Evolutionary conservation across 2,113 vertebrate species (phyloP).

Genomic region (Promerops cafer): DNA sequence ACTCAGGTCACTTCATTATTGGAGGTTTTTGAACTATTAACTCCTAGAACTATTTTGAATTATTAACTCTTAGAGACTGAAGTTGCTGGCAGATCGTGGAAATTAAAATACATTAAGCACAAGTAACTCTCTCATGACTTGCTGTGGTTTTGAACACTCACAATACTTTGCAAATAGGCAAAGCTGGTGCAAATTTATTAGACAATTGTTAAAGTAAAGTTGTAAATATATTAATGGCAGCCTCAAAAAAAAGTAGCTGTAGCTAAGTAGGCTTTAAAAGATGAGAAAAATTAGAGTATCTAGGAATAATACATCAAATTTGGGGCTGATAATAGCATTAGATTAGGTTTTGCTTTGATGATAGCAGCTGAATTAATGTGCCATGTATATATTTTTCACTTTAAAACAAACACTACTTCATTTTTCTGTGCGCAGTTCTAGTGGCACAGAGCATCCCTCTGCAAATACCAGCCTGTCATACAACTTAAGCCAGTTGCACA

Average conservation of each 20-base stretch:
- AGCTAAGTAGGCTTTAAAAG: neutral
- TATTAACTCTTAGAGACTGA: neutral
- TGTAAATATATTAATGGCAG: neutral
- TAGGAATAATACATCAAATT: neutral
- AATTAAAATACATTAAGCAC: neutral
- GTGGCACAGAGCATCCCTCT: constrained; percentile 52
- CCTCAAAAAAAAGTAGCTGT: neutral
- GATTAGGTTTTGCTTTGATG: neutral
- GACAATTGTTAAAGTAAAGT: neutral
- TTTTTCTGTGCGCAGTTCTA: constrained; percentile 27
- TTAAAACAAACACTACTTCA: constrained; percentile 55
- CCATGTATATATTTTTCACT: constrained; percentile 55
- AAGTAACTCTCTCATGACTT: neutral
- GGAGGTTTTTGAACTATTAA: neutral
- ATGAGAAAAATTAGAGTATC: neutral
- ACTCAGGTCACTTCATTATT: neutral
- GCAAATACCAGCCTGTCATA: constrained; percentile 61
- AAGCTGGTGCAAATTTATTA: neutral
- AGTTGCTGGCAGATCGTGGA: neutral
- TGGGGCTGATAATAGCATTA: neutral
- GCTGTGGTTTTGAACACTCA: neutral
- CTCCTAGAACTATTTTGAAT: neutral
- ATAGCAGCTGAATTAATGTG: constrained; percentile 32
- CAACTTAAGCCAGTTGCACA: constrained; percentile 61
- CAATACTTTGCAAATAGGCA: neutral